Conservation (phyloP, 2,888 invertebrate species). For the Cheilosia grossa region DNA sequence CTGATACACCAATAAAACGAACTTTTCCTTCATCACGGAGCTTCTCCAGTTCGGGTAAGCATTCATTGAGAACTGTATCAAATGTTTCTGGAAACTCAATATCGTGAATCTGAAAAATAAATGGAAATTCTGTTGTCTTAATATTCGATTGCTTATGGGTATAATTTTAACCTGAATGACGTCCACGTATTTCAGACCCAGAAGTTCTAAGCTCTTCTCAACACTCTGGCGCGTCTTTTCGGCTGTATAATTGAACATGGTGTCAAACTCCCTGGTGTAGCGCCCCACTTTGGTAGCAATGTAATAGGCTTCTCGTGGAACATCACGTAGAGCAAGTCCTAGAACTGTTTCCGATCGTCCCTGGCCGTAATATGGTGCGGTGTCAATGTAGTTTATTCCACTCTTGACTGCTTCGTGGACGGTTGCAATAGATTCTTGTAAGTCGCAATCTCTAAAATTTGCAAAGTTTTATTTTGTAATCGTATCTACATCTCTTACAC, state of each 20-base stretch:
- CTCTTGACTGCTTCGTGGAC: constrained; percentile 88
- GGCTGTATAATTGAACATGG: constrained; percentile 94
- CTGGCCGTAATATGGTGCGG: constrained; percentile 96
- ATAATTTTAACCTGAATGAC: constrained; percentile 89
- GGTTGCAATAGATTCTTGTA: constrained; percentile 87
- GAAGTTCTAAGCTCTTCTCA: constrained; percentile 88
- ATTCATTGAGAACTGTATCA: constrained; percentile 91
- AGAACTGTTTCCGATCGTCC: constrained; percentile 92
- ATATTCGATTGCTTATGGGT: neutral
- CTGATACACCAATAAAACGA: constrained; percentile 92
- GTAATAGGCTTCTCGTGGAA: constrained; percentile 93
- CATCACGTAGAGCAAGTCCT: constrained; percentile 90
- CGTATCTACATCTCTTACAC: neutral
- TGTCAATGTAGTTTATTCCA: constrained; percentile 96
- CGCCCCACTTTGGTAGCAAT: constrained; percentile 96
- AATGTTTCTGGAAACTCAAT: constrained; percentile 92
- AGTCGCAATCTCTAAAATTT: constrained; percentile 85
- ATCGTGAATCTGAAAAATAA: constrained; percentile 91
- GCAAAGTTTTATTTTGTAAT: constrained; percentile 12
- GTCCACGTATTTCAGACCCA: constrained; percentile 93
- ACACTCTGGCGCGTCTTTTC: constrained; percentile 90
- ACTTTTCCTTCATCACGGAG: constrained; percentile 90
- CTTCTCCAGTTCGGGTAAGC: constrained; percentile 91
- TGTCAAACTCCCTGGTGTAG: constrained; percentile 87
- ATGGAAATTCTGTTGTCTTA: neutral